A percentile compares a stretch with the other conserved stretches of the same genome.
Evolutionary conservation across 2,113 vertebrate species (phyloP).

Genomic region (Oncorhynchus masou): DNA sequence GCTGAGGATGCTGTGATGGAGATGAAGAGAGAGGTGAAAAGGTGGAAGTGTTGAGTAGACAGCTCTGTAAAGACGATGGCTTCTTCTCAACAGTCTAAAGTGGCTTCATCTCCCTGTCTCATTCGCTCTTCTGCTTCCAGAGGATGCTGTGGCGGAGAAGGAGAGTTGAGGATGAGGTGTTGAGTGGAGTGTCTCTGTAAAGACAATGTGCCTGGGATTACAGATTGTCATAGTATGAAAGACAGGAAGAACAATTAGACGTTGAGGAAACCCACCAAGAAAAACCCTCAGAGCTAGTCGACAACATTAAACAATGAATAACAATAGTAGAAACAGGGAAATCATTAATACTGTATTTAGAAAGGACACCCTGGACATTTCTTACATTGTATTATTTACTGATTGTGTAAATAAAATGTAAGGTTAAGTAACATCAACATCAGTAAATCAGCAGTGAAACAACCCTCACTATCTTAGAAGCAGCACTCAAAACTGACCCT

Average conservation of each 20-base stretch:
- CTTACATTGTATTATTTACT: too few species aligned
- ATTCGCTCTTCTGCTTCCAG: too few species aligned
- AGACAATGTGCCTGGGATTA: not conserved
- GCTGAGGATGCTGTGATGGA: conserved; percentile 44
- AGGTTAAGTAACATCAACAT: not conserved
- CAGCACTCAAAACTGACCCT: not conserved
- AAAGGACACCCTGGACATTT: not conserved
- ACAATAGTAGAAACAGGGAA: not conserved
- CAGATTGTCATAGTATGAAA: not conserved
- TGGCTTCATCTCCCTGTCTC: too few species aligned
- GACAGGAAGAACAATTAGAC: not conserved
- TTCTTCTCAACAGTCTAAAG: too few species aligned
- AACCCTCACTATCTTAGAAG: not conserved
- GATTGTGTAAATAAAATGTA: not conserved
- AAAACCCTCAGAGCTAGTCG: not conserved
- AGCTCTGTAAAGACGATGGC: not conserved
- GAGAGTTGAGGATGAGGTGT: not conserved
- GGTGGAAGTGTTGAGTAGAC: not conserved
- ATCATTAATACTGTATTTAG: not conserved
- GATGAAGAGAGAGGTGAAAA: conserved; percentile 42
- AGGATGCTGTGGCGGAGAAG: not conserved
- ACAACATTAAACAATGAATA: not conserved
- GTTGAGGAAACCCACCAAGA: not conserved
- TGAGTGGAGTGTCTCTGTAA: not conserved
- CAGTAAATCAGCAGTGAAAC: too few species aligned